phyloP scores from a whole-genome alignment of 2,888 invertebrate genomes.

The Amblyjoppa fuscipennis region DNA sequence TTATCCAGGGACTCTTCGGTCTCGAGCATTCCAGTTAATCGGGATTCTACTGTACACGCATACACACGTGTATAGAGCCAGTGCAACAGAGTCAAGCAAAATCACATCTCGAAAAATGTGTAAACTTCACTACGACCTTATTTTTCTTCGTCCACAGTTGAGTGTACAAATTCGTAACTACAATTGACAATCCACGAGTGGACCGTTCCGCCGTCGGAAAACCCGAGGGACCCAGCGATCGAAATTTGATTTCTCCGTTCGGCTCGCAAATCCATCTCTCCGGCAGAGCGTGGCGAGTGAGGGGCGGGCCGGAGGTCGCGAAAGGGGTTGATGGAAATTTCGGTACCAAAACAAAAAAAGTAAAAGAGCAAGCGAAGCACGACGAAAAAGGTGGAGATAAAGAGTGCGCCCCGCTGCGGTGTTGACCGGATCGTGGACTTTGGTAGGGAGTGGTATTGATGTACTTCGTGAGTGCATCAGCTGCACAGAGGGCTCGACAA shows the following conservation, averaged over 20 bases:
- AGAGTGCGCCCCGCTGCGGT: slow-evolving; percentile 14
- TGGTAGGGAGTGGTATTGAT: slow-evolving; percentile 49
- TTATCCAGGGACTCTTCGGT: no score
- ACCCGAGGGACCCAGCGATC: no score
- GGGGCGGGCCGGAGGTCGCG: background rate
- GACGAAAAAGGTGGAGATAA: slow-evolving; percentile 23
- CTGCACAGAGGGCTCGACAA: slow-evolving; percentile 54
- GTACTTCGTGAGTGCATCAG: slow-evolving; percentile 63
- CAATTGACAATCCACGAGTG: background rate
- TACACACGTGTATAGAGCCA: background rate
- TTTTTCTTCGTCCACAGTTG: background rate
- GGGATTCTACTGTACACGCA: no score
- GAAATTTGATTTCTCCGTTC: no score
- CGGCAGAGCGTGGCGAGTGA: no score
- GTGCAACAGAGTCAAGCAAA: slow-evolving; percentile 29
- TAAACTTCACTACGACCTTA: background rate
- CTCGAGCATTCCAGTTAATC: no score
- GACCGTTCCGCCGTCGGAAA: background rate
- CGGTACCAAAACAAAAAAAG: slow-evolving; percentile 13
- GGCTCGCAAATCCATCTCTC: no score
- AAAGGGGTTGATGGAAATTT: slow-evolving; percentile 43
- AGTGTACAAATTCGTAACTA: background rate
- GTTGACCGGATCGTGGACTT: background rate
- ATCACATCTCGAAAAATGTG: slow-evolving; percentile 29
- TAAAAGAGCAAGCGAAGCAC: slow-evolving; percentile 30